Base-by-base conservation (phyloP, 2,113 vertebrate species). In the Meles meles region DNA sequence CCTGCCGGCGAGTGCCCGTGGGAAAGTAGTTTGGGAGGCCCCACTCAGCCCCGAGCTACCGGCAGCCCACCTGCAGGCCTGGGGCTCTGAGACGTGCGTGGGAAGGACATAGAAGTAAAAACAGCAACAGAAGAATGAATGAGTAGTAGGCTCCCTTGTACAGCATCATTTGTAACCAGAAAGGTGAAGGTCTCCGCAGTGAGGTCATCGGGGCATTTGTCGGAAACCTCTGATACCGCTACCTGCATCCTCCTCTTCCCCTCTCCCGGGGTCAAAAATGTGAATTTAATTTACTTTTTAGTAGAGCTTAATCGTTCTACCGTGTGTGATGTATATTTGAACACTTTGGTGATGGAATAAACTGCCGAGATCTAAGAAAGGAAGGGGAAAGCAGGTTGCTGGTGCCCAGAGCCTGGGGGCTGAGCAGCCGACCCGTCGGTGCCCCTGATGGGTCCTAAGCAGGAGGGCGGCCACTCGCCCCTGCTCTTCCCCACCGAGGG, bases 391-490 rank as follows among this genome's bases (percentile, higher is more conserved):
- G 37, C 27, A 9, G 18, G 34, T 39, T 4, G 2, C 20, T 11
- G 3, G 18, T 34, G 13, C 4, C 18, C 25, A 11, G 57, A 39
- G 65, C n/a, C 2, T 5, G 23, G 55, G 11, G 49, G 12, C 12
- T 20, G 65, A 17, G 52, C 7, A 0, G 14, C 1, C 11, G 6
- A 7, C 3, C 5, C 1, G 37, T 34, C 27, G 0, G 13, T 6
- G 18, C 7, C 52, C 63, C 29, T 10, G 17, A 8, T 25, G 0
- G 14, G 23, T 23, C 12, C 2, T 21, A 2, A 83, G 67, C 3
- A 9, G n/a, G n/a, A 15, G 61, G n/a, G n/a, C 2, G 0, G 18
- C 29, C n/a, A 11, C 37, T 7, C 0, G 13, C 76, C 6, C 0
- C 7, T 3, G 13, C 27, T n/a, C n/a, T 39, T 12, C 31, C 8